Conservation (phyloP, 2,113 vertebrate species). For the Acinonyx jubatus region DNA sequence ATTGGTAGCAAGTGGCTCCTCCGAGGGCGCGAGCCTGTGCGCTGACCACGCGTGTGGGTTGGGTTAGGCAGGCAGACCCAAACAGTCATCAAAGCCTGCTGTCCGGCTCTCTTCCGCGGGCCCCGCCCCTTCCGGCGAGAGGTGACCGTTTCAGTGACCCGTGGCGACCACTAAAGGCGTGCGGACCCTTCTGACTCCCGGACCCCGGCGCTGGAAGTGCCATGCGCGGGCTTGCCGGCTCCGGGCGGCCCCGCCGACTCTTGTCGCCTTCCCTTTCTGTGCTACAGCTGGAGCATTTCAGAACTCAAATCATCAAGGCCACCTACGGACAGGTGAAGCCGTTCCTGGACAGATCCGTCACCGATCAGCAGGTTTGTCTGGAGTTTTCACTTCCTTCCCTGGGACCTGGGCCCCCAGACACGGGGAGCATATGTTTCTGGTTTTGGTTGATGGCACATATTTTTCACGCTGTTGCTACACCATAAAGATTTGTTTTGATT, state of each 20-base stretch:
- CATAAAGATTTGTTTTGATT: constrained; percentile 69
- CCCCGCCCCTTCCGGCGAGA: accelerated
- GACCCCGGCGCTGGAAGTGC: accelerated
- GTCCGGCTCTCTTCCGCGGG: neutral
- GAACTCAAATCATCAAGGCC: constrained; percentile 77
- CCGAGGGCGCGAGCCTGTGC: neutral
- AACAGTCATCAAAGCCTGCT: neutral
- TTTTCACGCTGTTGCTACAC: constrained; percentile 69
- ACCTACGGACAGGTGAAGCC: constrained; percentile 66
- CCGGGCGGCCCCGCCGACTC: accelerated
- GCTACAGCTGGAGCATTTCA: constrained; percentile 84
- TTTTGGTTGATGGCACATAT: constrained; percentile 37
- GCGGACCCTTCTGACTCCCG: accelerated
- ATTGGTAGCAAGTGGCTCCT: constrained; percentile 27
- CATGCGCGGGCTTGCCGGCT: accelerated
- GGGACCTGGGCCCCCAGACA: neutral
- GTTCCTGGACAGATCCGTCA: neutral
- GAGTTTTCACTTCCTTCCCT: accelerated
- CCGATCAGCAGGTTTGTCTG: constrained; percentile 83
- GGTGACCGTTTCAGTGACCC: accelerated
- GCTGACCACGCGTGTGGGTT: accelerated
- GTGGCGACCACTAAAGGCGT: accelerated
- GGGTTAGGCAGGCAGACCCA: neutral
- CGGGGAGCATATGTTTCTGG: constrained; percentile 50
- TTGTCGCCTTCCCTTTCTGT: neutral